phyloP scores from a whole-genome alignment of 2,888 invertebrate species.

The Drosophila vallismaia region DNA sequence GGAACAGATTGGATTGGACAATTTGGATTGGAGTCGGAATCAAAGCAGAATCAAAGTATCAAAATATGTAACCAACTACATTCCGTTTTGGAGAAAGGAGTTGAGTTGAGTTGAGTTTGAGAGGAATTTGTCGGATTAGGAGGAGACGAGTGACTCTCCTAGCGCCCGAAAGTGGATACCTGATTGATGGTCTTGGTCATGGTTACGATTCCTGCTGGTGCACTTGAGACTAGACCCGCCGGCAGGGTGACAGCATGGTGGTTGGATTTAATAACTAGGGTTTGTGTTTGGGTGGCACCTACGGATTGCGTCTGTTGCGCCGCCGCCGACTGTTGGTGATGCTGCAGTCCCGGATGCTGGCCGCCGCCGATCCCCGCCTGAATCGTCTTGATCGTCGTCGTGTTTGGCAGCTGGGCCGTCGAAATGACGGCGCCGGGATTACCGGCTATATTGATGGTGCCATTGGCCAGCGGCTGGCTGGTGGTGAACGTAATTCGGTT shows the following conservation, averaged over 20 bases:
- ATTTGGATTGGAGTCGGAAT: neutral
- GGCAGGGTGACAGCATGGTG: slow-evolving; percentile 85
- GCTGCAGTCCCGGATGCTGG: slow-evolving; percentile 73
- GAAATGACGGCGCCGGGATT: slow-evolving; percentile 82
- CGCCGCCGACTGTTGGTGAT: slow-evolving; percentile 34
- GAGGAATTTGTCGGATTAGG: slow-evolving; percentile 1
- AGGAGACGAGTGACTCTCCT: slow-evolving; percentile 24
- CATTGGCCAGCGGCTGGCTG: slow-evolving; percentile 88
- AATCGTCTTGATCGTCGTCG: slow-evolving; percentile 84
- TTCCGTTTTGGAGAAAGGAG: slow-evolving; percentile 16
- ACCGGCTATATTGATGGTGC: slow-evolving; percentile 87
- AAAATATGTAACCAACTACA: slow-evolving; percentile 28
- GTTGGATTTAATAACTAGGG: slow-evolving; percentile 84
- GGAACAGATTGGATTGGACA: neutral
- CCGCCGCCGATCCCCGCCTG: slow-evolving; percentile 71
- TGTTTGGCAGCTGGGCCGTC: slow-evolving; percentile 84
- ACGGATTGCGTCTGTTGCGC: slow-evolving; percentile 81
- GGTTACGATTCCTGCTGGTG: slow-evolving; percentile 88
- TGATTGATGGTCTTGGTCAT: slow-evolving; percentile 86
- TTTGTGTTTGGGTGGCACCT: slow-evolving; percentile 84
- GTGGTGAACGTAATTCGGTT: slow-evolving; percentile 87
- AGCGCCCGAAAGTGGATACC: slow-evolving; percentile 74
- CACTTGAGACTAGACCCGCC: slow-evolving; percentile 85
- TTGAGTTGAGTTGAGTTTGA: neutral
- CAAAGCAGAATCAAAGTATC: slow-evolving; percentile 4